These are phyloP conservation scores for Montipora sp. DNA, from an alignment of 64 coral and sea anemone genomes.

Conservation along the genomic window DNA sequence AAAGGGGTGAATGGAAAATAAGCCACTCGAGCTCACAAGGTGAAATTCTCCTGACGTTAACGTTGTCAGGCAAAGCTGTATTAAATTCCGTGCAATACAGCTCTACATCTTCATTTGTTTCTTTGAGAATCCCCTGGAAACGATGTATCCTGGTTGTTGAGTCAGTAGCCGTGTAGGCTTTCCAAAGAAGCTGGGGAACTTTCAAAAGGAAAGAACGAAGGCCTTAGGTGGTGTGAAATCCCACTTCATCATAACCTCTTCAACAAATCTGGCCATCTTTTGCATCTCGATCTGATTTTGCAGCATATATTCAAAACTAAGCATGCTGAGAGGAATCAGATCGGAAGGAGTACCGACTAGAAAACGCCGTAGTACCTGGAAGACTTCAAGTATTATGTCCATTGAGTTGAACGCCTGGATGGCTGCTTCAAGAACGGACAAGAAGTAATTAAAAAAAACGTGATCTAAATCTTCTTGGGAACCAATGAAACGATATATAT, in stretches of 20 bases:
- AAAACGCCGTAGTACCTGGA: not conserved
- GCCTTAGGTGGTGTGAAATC: not conserved
- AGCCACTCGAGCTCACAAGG: conserved; percentile 10
- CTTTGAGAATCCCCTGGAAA: not conserved
- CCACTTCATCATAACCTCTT: not conserved
- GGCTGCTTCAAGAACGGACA: not conserved
- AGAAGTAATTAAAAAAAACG: not conserved
- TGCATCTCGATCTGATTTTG: not conserved
- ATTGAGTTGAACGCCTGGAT: not conserved
- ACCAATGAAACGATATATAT: conserved; percentile 7
- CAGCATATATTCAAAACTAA: not conserved
- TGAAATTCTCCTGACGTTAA: not conserved
- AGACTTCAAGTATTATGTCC: not conserved
- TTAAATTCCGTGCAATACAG: not conserved
- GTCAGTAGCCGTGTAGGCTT: not conserved
- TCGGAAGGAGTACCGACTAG: not conserved
- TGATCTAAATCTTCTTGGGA: not conserved
- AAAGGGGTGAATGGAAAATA: not conserved
- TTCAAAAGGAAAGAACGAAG: not conserved
- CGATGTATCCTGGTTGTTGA: not conserved
- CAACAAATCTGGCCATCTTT: not conserved
- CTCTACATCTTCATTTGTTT: not conserved
- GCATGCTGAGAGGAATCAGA: not conserved
- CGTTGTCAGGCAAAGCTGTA: not conserved
- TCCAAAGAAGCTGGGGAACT: conserved; percentile 26